Conservation (phyloP, 2,888 invertebrate genomes). For the Alentia gelatinosa region DNA sequence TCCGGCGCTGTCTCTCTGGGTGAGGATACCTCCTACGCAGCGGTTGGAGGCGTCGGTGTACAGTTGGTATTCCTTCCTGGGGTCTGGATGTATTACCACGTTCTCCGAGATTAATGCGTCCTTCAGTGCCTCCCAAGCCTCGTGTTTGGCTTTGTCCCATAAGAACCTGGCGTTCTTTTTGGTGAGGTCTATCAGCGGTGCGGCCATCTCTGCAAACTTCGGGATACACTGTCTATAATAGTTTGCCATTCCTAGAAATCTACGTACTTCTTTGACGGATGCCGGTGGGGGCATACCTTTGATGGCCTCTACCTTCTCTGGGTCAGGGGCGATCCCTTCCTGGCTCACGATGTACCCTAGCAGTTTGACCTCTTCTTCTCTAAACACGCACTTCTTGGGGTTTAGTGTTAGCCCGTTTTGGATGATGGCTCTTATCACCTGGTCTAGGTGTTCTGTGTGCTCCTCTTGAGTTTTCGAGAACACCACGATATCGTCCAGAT, state of each 20-base stretch:
- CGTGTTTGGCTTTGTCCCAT: not conserved
- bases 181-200: not conserved
- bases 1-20: not conserved
- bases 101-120: not conserved
- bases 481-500: too few relatives aligned
- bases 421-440: constrained; percentile 55
- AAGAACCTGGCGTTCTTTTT: not conserved
- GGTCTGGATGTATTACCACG: not conserved
- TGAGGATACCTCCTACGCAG: constrained; percentile 20
- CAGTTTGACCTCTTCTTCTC: constrained; percentile 52
- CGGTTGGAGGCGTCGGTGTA: constrained; percentile 12
- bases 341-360: constrained; percentile 55
- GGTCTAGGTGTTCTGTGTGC: constrained; percentile 55
- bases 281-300: constrained; percentile 38
- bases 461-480: constrained; percentile 18
- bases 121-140: constrained; percentile 31
- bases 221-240: constrained; percentile 52
- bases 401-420: constrained; percentile 58
- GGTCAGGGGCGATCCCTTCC: constrained; percentile 59
- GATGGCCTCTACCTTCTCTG: constrained; percentile 59
- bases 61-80: constrained; percentile 23
- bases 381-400: constrained; percentile 59
- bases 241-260: constrained; percentile 52
- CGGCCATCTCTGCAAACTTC: constrained; percentile 50
- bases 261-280: not conserved